phyloP scores from a whole-genome alignment of 2,888 invertebrate genomes.

The Cetonia aurata region DNA sequence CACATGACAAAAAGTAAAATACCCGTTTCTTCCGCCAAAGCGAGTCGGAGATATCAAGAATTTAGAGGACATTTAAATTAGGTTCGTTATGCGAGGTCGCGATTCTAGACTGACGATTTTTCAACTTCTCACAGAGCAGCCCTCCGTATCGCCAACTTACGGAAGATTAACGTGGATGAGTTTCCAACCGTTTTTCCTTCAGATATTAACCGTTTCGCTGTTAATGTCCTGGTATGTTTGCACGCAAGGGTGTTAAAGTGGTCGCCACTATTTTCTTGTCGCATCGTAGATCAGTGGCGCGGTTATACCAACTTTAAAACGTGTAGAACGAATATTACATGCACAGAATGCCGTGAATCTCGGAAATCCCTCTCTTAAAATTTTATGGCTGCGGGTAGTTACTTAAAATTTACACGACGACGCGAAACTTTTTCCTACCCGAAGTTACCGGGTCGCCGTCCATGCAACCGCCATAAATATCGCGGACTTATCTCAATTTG shows the following conservation, averaged over 20 bases:
- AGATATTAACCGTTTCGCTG: conserved; percentile 2
- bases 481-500: conserved; percentile 67
- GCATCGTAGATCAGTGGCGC: conserved; percentile 3
- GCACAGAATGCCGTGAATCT: conserved; percentile 15
- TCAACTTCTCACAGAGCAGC: conserved; percentile 23
- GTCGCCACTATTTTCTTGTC: neutral
- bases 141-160: conserved; percentile 39
- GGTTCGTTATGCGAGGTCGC: conserved; percentile 18
- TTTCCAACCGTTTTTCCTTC: conserved; percentile 1
- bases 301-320: conserved; percentile 9
- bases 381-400: conserved; percentile 27
- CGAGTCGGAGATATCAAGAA: conserved; percentile 19
- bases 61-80: conserved; percentile 37
- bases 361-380: conserved; percentile 40
- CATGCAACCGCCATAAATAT: conserved; percentile 69
- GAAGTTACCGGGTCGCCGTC: conserved; percentile 50
- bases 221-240: conserved; percentile 12
- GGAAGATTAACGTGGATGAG: conserved; percentile 15
- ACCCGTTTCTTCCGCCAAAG: too few species aligned
- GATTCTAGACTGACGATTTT: conserved; percentile 30
- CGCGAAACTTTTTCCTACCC: conserved; percentile 18
- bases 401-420: conserved; percentile 32
- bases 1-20: too few species aligned
- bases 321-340: conserved; percentile 17
- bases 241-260: neutral